Base-by-base conservation (phyloP, 2,797 vertebrate species). In the Falco peregrinus region DNA sequence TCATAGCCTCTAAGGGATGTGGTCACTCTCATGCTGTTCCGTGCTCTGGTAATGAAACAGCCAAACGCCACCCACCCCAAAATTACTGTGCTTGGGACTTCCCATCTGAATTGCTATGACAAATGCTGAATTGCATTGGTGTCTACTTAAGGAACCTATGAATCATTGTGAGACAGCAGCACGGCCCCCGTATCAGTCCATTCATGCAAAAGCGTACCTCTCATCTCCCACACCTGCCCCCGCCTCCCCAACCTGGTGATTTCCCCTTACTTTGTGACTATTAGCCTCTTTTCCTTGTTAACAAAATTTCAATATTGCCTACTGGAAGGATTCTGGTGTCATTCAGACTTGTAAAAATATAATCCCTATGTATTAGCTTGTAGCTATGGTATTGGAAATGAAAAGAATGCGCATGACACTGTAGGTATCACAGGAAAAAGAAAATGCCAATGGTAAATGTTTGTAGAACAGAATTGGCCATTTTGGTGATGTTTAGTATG, bases 51-150 rank as follows among this genome's bases (percentile, higher is more conserved):
- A 37, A 21, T 14, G 28, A 60, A 78, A 6, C 33, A 31, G 22
- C 37, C 0, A 0, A 28, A 16, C 47, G 13, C 13, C 6, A 1
- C 29, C 82, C 16, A 13, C 12, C 25, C 24, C 57, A 15, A 12
- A 31, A 43, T 85, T 33, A 35, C 35, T 16, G 10, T 37, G 10
- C 61, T 67, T 3, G 5, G 25, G 22, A 22, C 47, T 69, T 94
- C 5, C 22, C 2, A 1, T 47, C 43, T 39, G n/a, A 73, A n/a
- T 50, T 22, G 10, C 41, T 45, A 0, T 50, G 47, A n/a, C 28
- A 63, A 54, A 37, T 11, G 26, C 28, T 51, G 45, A 64, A 39
- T 11, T 79, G 17, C 22, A 15, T 22, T 83, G 56, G 3, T 68
- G 6, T 33, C 47, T 76, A 3, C 3, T 65, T 54, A 43, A 84